These are phyloP conservation scores for Campoletis raptor DNA, from an alignment of 2,888 invertebrate genomes.

Conservation along the genomic window DNA sequence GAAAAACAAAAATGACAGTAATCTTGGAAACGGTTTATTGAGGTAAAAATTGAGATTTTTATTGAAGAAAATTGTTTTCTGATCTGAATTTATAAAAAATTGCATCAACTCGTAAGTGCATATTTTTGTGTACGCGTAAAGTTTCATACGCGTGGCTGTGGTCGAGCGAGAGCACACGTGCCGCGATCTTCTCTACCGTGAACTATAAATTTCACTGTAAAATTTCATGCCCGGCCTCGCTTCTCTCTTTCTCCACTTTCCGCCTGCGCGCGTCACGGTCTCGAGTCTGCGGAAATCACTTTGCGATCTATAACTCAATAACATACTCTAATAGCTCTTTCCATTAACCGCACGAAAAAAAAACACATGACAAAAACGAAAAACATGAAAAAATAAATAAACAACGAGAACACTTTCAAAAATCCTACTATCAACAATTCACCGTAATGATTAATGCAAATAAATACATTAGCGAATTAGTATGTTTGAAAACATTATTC, in stretches of 20 bases:
- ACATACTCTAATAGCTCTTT: slow-evolving; percentile 29
- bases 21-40: neutral
- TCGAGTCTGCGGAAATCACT: slow-evolving; percentile 51
- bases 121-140: slow-evolving; percentile 3
- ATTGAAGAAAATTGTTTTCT: neutral
- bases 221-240: slow-evolving; percentile 50
- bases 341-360: slow-evolving; percentile 20
- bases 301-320: slow-evolving; percentile 53
- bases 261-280: slow-evolving; percentile 49
- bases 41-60: neutral
- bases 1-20: neutral
- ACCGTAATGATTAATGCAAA: neutral
- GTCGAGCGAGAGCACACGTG: slow-evolving; percentile 53
- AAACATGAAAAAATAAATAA: neutral
- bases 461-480: neutral
- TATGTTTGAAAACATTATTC: neutral
- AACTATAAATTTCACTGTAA: slow-evolving; percentile 65
- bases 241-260: slow-evolving; percentile 41
- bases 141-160: slow-evolving; percentile 44
- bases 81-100: neutral
- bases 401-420: neutral
- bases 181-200: slow-evolving; percentile 58
- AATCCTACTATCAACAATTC: neutral
- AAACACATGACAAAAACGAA: slow-evolving; percentile 13
- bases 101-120: slow-evolving; percentile 30